Conservation (phyloP, 2,888 invertebrate genomes). For the Aphidoletes aphidimyza region DNA sequence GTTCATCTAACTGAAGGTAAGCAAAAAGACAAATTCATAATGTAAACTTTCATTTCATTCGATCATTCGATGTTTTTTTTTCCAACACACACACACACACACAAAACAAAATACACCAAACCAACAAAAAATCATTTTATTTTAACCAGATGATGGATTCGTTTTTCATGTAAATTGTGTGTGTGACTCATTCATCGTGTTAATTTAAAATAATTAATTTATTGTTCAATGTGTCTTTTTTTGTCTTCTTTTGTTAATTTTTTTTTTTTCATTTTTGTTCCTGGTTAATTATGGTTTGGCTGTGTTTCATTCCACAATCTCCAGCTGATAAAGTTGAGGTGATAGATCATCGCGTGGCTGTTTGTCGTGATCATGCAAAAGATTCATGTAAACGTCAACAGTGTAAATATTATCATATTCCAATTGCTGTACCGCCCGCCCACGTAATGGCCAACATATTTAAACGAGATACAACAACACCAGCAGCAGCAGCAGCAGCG, state of each 20-base stretch:
- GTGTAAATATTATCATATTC: constrained; percentile 98
- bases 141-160: too few species aligned
- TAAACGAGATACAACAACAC: constrained; percentile 61
- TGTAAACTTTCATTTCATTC: neutral
- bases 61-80: neutral
- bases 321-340: constrained; percentile 94
- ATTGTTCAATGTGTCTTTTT: too few species aligned
- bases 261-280: too few species aligned
- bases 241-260: too few species aligned
- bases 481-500: neutral
- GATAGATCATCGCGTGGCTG: constrained; percentile 94
- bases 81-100: too few species aligned
- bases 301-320: neutral
- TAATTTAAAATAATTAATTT: too few species aligned
- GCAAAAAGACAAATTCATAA: neutral
- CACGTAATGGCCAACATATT: constrained; percentile 76
- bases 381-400: constrained; percentile 91
- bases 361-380: constrained; percentile 95
- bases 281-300: neutral
- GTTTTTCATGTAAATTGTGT: too few species aligned
- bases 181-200: too few species aligned
- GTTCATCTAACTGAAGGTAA: constrained; percentile 96
- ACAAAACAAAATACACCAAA: too few species aligned
- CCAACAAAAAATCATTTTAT: too few species aligned
- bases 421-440: constrained; percentile 87